Percentiles rank a stretch among this genome's conserved stretches.
Evolutionary conservation across 2,888 invertebrate genomes (phyloP).

Genomic region (Pherbina coryleti): DNA sequence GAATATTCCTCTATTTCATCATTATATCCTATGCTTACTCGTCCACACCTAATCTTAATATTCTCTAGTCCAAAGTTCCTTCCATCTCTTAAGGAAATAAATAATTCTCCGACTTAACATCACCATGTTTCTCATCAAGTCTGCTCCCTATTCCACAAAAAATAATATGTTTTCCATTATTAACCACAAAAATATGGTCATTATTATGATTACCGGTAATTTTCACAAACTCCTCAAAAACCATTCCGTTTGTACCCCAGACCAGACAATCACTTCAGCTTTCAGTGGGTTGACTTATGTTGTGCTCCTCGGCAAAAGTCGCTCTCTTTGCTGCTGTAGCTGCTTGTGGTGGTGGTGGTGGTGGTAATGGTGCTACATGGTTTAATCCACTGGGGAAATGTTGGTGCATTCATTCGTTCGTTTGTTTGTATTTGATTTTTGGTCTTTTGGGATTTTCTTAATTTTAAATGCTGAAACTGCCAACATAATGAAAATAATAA

Average conservation of each 20-base stretch:
- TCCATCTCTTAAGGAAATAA: no score
- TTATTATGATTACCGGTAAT: slow-evolving; percentile 64
- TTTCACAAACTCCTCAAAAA: slow-evolving; percentile 47
- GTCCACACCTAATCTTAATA: no score
- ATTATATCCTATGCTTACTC: no score
- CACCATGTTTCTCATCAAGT: not conserved
- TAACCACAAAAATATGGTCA: slow-evolving; percentile 64
- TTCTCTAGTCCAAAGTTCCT: no score
- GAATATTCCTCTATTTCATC: no score
- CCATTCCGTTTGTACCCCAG: slow-evolving; percentile 17
- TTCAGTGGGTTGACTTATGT: slow-evolving; percentile 15
- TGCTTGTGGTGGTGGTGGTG: slow-evolving; percentile 9
- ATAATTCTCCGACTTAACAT: not conserved
- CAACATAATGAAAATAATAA: slow-evolving; percentile 52
- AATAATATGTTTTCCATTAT: slow-evolving; percentile 51
- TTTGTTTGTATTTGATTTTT: slow-evolving; percentile 58
- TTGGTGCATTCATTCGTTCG: slow-evolving; percentile 50
- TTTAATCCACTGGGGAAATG: slow-evolving; percentile 1
- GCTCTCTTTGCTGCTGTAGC: slow-evolving; percentile 1
- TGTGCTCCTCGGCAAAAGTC: slow-evolving; percentile 22
- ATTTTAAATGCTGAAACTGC: slow-evolving; percentile 66
- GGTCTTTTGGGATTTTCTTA: slow-evolving; percentile 63
- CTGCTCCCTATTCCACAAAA: slow-evolving; percentile 21
- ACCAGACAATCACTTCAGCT: not conserved
- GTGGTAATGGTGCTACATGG: not conserved